Conservation (phyloP, 2,888 invertebrate genomes). For the Catotricha subobsoleta region DNA sequence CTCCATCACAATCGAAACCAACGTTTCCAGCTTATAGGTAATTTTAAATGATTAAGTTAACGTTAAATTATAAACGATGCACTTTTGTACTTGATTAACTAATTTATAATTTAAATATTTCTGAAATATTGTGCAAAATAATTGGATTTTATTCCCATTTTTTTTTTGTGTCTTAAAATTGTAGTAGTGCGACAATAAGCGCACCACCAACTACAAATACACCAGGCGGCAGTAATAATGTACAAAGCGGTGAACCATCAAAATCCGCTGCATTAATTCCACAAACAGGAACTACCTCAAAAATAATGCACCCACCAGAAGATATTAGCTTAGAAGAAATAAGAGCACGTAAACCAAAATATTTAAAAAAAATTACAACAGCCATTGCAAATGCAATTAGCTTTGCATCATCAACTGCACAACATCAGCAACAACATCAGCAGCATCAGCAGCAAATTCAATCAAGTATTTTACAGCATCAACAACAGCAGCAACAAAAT, state of each 20-base stretch:
- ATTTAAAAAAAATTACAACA: conserved; percentile 27
- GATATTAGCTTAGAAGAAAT: conserved; percentile 81
- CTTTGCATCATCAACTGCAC: conserved; percentile 10
- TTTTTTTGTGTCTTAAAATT: conserved; percentile 11
- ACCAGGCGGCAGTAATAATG: conserved; percentile 30
- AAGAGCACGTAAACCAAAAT: conserved; percentile 49
- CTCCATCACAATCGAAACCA: conserved; percentile 43
- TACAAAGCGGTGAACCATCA: conserved; percentile 29
- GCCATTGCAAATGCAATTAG: conserved; percentile 3
- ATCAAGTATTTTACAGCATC: conserved; percentile 33
- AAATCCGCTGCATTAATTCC: conserved; percentile 22
- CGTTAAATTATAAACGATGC: no score
- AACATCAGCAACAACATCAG: conserved; percentile 8
- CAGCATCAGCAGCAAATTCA: conserved; percentile 9
- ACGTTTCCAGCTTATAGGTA: conserved; percentile 66
- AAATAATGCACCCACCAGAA: conserved; percentile 86
- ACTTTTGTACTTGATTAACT: no score
- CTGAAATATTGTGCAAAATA: no score
- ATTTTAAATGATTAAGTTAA: no score
- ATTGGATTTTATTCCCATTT: no score
- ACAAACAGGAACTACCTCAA: conserved; percentile 55
- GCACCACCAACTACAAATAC: conserved; percentile 46
- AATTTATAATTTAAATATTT: no score
- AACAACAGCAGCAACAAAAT: conserved; percentile 31
- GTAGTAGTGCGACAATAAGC: conserved; percentile 56